Base-by-base conservation (phyloP, 2,113 vertebrate genomes). In the Hypomesus transpacificus region DNA sequence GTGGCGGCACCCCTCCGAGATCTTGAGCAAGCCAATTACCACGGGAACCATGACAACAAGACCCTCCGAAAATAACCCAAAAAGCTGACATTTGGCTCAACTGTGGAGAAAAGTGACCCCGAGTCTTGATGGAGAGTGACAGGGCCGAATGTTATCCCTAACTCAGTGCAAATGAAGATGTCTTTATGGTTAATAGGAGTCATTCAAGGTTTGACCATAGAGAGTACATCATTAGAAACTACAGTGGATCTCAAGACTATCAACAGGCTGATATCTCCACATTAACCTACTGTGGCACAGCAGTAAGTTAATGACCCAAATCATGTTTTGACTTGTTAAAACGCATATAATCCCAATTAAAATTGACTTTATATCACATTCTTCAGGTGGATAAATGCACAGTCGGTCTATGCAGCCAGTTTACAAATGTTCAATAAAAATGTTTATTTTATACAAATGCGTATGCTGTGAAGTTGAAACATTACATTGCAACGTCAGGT, bases 351-450 rank as follows among this genome's bases (percentile, higher is more conserved):
- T 46, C 39, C 39, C 9, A 46, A 39, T 39, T 39, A 6, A 39
- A 39, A 39, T 11, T 7, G 9, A 9, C 39, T 46, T 46, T 2
- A 46, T 0, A 34, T 60, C 21, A 13, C 60, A 16, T 24, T n/a
- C 16, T 2, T 56, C 5, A 28, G 24, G 28, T 4, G 14, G 59
- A 3, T 63, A 18, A 34, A 69, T 20, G 31, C 24, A 18, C 60
- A 66, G 11, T 58, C 11, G 31, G 18, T 54, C 26, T 22, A 51
- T 3, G 46, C 24, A 73, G 51, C 56, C 34, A 59, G 65, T 85
- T 76, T 85, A 87, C 76, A 84, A 87, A 87, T 66, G 20, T 82
- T 88, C 68, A 46, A 83, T 88, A 89, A 83, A 90, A 91, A 87
- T 68, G 56, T 87, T 90, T 79, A 77, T 70, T 83, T 84, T 70